These are phyloP conservation scores for Ataeniobius toweri DNA, from an alignment of 2,797 vertebrate species.

Conservation along the genomic window DNA sequence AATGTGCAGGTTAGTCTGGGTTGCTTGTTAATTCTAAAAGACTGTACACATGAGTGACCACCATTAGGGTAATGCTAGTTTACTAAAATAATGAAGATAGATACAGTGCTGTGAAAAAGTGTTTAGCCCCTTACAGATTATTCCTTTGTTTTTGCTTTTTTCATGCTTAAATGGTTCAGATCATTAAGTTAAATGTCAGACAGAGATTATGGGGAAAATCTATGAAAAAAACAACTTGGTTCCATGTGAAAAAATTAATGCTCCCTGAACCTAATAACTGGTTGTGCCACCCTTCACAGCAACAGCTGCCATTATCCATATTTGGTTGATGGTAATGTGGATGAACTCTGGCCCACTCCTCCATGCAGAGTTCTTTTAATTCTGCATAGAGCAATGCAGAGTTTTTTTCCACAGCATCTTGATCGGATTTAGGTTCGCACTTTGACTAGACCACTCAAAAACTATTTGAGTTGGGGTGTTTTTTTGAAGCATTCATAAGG, in stretches of 20 bases:
- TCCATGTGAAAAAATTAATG: too few species aligned
- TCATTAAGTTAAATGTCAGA: neutral
- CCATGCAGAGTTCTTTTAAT: neutral
- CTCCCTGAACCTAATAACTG: neutral
- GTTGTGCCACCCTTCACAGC: neutral
- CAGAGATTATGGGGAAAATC: neutral
- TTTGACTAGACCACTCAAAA: neutral
- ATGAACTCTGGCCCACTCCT: neutral
- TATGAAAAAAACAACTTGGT: too few species aligned
- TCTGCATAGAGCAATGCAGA: neutral
- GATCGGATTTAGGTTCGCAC: neutral
- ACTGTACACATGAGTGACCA: neutral
- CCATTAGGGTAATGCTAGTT: neutral
- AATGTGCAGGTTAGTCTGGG: conserved; percentile 19
- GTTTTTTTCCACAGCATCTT: neutral
- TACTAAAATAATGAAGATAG: neutral
- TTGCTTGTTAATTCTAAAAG: neutral
- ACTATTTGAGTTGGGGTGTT: neutral
- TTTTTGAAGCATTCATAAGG: neutral
- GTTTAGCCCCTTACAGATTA: neutral
- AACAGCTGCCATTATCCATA: neutral
- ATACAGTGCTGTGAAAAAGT: neutral
- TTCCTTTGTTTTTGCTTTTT: neutral
- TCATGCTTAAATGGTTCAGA: neutral
- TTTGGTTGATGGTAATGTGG: too few species aligned